phyloP scores from a whole-genome alignment of 2,888 invertebrate genomes.

The Lypha dubia region DNA sequence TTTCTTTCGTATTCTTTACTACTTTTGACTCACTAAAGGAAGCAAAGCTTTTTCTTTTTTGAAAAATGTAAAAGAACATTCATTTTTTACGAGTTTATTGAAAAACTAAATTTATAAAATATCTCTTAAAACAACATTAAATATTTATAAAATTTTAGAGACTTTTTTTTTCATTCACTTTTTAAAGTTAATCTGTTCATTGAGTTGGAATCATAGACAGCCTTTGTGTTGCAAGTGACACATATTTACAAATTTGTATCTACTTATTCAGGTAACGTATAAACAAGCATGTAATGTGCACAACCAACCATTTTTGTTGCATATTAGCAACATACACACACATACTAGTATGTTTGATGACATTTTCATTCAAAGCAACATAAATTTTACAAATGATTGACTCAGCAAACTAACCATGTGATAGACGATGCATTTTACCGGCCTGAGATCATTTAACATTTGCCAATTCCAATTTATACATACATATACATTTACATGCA shows the following conservation, averaged over 20 bases:
- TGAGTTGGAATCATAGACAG: conserved; percentile 59
- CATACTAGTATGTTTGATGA: conserved; percentile 41
- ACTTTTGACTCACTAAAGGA: conserved; percentile 29
- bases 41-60: conserved; percentile 22
- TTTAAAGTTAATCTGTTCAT: conserved; percentile 59
- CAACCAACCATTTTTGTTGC: conserved; percentile 28
- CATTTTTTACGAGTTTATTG: neutral
- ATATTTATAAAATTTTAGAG: neutral
- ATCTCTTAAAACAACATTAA: neutral
- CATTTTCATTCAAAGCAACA: conserved; percentile 75
- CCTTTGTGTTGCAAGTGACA: conserved; percentile 33
- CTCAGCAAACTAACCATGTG: conserved; percentile 76
- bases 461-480: conserved; percentile 54
- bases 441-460: conserved; percentile 70
- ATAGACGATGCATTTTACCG: conserved; percentile 71
- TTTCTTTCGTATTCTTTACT: conserved; percentile 21
- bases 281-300: conserved; percentile 57
- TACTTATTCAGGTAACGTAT: conserved; percentile 55
- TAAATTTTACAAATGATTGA: conserved; percentile 78
- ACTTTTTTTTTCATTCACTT: conserved; percentile 10
- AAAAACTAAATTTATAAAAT: neutral
- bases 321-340: conserved; percentile 13
- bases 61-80: conserved; percentile 16
- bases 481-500: neutral
- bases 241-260: conserved; percentile 49